These are phyloP conservation scores for Micromesistius poutassou DNA, from an alignment of 2,797 vertebrate species.

Conservation along the genomic window DNA sequence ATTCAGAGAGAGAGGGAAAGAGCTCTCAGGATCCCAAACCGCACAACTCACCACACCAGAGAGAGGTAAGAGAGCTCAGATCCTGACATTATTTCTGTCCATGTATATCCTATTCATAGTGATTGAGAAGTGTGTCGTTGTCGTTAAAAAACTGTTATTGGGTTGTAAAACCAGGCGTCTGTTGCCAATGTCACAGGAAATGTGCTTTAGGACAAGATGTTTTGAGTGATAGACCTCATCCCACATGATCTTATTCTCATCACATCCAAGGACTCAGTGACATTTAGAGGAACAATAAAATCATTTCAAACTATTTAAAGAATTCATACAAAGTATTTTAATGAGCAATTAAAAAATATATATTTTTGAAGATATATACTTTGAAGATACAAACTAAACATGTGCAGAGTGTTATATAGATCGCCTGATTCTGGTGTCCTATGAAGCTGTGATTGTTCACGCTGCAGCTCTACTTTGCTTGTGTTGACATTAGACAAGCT, in stretches of 20 bases:
- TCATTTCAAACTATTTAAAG: not conserved
- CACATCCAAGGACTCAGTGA: not conserved
- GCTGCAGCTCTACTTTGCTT: not conserved
- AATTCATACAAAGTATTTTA: not conserved
- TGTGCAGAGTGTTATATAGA: not conserved
- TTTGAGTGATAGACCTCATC: not conserved
- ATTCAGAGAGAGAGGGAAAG: conserved; percentile 1
- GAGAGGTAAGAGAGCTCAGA: not conserved
- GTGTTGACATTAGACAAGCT: conserved; percentile 34
- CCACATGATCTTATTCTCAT: not conserved
- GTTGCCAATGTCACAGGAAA: not conserved
- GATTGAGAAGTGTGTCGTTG: not conserved
- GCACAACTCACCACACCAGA: not conserved
- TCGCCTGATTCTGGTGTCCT: not conserved
- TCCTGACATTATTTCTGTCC: not conserved
- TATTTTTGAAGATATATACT: too few relatives aligned
- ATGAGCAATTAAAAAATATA: too few relatives aligned
- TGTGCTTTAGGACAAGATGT: not conserved
- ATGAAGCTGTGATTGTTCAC: not conserved
- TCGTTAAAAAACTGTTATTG: not conserved
- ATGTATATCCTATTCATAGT: not conserved
- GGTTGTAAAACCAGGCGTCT: not conserved
- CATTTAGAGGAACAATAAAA: too few relatives aligned
- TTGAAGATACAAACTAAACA: too few relatives aligned
- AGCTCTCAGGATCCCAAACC: not conserved